Evolutionary conservation across 1,140 invertebrate genomes (phyloP), one percentile per base, ranked within the genome.

Genomic region (Danaus melanippus): DNA sequence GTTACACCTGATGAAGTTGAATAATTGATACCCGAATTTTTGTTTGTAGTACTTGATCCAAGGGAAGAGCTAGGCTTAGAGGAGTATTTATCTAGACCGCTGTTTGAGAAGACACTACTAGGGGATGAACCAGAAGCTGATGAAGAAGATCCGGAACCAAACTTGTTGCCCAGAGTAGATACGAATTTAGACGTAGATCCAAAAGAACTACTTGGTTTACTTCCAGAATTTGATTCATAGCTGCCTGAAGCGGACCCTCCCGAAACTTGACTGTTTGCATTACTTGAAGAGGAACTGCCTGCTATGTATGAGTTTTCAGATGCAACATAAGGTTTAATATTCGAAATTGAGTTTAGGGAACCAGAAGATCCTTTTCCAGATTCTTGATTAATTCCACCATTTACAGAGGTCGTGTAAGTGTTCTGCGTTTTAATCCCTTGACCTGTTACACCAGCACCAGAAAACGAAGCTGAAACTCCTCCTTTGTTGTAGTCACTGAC

Each of bases 401-500:
- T 11, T 6, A 50, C 47, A 9, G 41, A 52, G 44, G 15, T 21
- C 43, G 11, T 21, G 53, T 44, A 15, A 45, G 45, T 52, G 9
- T 39, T 42, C 15, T 15, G 15, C 9, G 42, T 15, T 21, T 59
- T 59, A 12, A 39, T 49, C 21, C 48, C 52, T 12, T 44, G 43
- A 10, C 46, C 53, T 42, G 58, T 47, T 11, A 48, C 11, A 40
- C 57, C 61, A 46, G 43, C 50, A 39, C 66, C 67, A 45, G 66
- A 66, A 40, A 76, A 71, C 7, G 70, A 60, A 10, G 71, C 59
- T 7, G 72, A 55, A 9, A 76, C 50, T 10, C 71, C 72, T 9
- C 64, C 66, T 49, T 78, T 77, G 54, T 77, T 78, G 56, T 77
- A 81, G 45, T 85, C 77, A 50, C 52, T 74, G 9, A 85, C 82